Evolutionary conservation across 2,888 invertebrate genomes (phyloP), one percentile per base, ranked within the genome.

Genomic region (Tenthredo amoena): DNA sequence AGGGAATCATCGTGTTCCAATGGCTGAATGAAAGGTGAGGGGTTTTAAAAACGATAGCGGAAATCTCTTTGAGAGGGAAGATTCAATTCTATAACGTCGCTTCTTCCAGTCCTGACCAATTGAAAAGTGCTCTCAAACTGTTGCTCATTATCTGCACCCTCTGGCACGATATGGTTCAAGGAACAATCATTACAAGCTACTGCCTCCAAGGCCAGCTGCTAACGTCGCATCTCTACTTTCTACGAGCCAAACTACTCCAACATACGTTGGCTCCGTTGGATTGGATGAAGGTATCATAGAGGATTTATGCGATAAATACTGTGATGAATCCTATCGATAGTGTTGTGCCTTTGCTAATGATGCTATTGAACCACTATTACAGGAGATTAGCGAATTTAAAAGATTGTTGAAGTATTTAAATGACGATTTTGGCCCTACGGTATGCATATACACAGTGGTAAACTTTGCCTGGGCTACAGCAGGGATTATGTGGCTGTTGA

Each of bases 311-410:
- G 26, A 50, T 9, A 3, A 50, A 47, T 40, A 15, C 9, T 6
- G 12, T 4, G 26, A 68, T 18, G 15, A 15, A 40, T 58, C 5
- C 50, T 74, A 50, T 18, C 21, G 37, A 65, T 34, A 65, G 15
- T 12, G 31, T 68, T 18, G 18, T 82, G 15, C 10, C 31, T 65
- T 58, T 76, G 43, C n/a, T 62, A 34, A 71, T 65, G 21, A 18
- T 31, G 2, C 77, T 43, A 84, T 86, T 85, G 26, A 37, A 84
- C 88, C 85, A 85, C 84, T 85, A 85, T 93, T 94, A 65, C 91
- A 97, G 97, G 97, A 97, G 94, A 96, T 97, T 86, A 95, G 96
- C 0, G 97, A 97, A 91, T 97, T 97, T 89, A 96, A 96, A 86
- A 97, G 97, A 90, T 94, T 97, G 85, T 93, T 98, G 34, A 96